Evolutionary conservation across 2,888 invertebrate genomes (phyloP), one percentile per base, ranked within the genome.

Genomic region (Silvanus unidentatus): DNA sequence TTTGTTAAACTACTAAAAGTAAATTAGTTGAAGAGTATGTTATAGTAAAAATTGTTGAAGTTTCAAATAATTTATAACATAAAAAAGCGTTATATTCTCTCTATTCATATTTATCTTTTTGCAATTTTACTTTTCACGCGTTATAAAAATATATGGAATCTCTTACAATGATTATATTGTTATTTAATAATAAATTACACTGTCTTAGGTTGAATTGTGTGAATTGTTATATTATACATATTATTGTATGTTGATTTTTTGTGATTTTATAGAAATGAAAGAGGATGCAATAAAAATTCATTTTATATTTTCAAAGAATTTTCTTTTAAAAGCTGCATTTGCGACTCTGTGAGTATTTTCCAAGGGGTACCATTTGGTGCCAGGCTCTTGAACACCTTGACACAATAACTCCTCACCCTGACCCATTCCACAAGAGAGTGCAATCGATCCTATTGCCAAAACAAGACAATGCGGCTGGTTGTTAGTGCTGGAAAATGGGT

Each of bases 241-340:
- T 22, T 22, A 32, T 62, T 66, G 66, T 67, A 70, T 66, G 71
- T 71, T 71, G 69, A 69, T 62, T 68, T 70, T 46, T 70, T 69
- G 69, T 66, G 70, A 70, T 71, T 71, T 70, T 70, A 68, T 70
- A 71, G 65, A 66, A 64, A 63, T 65, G 43, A 45, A 35, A 45
- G 41, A 12, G 32, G n/a, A 32, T 11, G 37, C 12, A 37, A 37
- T 47, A 48, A 51, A 53, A 51, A 53, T 39, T 40, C 34, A 40
- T 16, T 47, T 45, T 50, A 50, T 53, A 49, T 49, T 43, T 50
- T 50, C n/a, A 29, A 9, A 16, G n/a, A 8, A 5, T 10, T 16
- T 38, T 15, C 16, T n/a, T n/a, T n/a, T n/a, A n/a, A n/a, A n/a
- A n/a, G 40, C 5, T 42, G 29, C 32, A 32, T 12, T 32, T 3